Conservation (phyloP, 2,888 invertebrate genomes). For the Cataglyphis altisquamis region DNA sequence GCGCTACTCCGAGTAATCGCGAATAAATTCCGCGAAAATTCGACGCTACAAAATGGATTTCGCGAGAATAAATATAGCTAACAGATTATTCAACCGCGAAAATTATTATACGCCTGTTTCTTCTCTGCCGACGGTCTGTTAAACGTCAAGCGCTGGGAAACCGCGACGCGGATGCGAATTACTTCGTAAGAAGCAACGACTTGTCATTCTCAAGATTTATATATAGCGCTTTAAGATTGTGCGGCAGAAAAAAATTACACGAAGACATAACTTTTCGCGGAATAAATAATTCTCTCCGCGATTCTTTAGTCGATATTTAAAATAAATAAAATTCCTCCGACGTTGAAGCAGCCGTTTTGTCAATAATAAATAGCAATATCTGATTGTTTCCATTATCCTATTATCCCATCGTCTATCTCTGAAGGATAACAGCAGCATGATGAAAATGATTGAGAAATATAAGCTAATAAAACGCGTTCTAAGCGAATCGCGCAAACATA, state of each 20-base stretch:
- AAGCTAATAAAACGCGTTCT: background rate
- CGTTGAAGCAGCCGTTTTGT: constrained; percentile 6
- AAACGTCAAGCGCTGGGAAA: background rate
- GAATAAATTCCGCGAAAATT: constrained; percentile 71
- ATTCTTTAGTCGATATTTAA: background rate
- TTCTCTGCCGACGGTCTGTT: background rate
- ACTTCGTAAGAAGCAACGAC: background rate
- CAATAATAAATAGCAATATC: constrained; percentile 22
- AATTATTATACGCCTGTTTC: constrained; percentile 16
- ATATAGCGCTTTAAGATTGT: background rate
- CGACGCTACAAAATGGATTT: constrained; percentile 66
- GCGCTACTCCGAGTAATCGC: constrained; percentile 61
- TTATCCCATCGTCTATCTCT: background rate
- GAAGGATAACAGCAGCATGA: background rate
- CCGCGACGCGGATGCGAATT: background rate
- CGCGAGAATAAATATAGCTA: constrained; percentile 55
- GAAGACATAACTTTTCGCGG: background rate
- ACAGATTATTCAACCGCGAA: constrained; percentile 11
- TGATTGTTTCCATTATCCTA: background rate
- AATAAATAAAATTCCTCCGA: background rate
- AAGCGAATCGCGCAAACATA: background rate
- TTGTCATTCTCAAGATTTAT: background rate
- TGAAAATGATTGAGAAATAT: background rate
- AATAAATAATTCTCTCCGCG: background rate
- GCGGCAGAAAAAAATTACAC: background rate